Base-by-base conservation (phyloP, 1,140 invertebrate species). In the Lasaia peninsularis region DNA sequence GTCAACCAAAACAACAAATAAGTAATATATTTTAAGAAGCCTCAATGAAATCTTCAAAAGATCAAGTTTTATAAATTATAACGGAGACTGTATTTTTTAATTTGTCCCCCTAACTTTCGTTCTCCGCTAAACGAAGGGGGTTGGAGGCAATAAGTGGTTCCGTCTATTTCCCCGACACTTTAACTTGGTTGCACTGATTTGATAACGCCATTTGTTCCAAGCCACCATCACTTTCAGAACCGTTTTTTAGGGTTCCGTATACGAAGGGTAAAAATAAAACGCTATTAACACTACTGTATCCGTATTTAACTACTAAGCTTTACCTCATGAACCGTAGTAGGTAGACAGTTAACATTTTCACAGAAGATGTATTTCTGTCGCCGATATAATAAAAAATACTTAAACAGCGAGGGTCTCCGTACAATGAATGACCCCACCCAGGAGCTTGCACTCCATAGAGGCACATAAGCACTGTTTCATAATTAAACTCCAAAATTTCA, bases 191-290 rank as follows among this genome's bases (percentile, higher is more conserved):
- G 84, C 79, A 85, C 73, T 85, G 84, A 85, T 87, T 87, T 87
- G 80, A 84, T 85, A 87, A 85, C 79, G 72, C 73, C 77, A 77
- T 84, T 85, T 85, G 81, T 82, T 80, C 77, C 74, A 78, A 86
- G 80, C 62, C 67, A 64, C 70, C 73, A 75, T 78, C 71, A 78
- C 73, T 78, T 71, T 56, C 63, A 62, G 67, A 69, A 55, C 65
- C 56, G 54, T 51, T 70, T 71, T 78, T 75, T 54, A 33, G 51
- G n/a, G n/a, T n/a, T n/a, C n/a, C n/a, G n/a, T n/a, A n/a, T n/a
- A n/a, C n/a, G n/a, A n/a, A n/a, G n/a, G n/a, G n/a, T n/a, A n/a
- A n/a, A n/a, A n/a, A n/a, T n/a, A n/a, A n/a, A n/a, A n/a, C n/a
- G n/a, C n/a, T n/a, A n/a, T n/a, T n/a, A n/a, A n/a, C n/a, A n/a